Evolutionary conservation across 2,888 invertebrate genomes (phyloP).

Genomic region (Peribatodes rhomboidaria): DNA sequence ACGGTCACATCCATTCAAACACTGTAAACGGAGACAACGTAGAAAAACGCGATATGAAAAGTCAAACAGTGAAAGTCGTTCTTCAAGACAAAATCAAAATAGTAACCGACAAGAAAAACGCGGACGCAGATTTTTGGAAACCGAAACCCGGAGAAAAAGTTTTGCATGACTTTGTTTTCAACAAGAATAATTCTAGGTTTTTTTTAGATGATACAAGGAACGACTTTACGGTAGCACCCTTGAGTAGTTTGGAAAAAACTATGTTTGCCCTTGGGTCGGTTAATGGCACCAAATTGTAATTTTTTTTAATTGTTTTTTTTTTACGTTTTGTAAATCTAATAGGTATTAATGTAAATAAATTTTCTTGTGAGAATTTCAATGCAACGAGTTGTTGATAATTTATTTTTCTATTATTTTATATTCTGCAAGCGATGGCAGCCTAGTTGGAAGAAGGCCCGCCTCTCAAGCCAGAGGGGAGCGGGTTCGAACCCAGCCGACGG

Average conservation of each 20-base stretch:
- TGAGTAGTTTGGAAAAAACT: background rate
- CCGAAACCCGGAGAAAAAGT: constrained; percentile 27
- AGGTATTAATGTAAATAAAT: no score
- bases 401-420: no score
- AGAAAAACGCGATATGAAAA: background rate
- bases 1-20: constrained; percentile 62
- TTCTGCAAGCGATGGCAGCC: no score
- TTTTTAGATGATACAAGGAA: constrained; percentile 60
- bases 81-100: constrained; percentile 14
- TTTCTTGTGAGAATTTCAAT: no score
- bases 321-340: background rate
- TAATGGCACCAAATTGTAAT: constrained; percentile 3
- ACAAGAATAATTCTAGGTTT: constrained; percentile 53
- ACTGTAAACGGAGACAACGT: constrained; percentile 30
- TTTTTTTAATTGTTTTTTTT: background rate
- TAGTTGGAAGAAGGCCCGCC: no score
- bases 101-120: constrained; percentile 10
- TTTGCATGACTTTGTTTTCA: constrained; percentile 17
- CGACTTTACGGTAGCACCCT: constrained; percentile 43
- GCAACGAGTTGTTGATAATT: no score
- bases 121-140: constrained; percentile 16
- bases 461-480: no score
- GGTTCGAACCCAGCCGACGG: no score
- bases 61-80: background rate
- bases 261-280: background rate